Conservation (phyloP, 2,113 vertebrate genomes). For the Passer domesticus region DNA sequence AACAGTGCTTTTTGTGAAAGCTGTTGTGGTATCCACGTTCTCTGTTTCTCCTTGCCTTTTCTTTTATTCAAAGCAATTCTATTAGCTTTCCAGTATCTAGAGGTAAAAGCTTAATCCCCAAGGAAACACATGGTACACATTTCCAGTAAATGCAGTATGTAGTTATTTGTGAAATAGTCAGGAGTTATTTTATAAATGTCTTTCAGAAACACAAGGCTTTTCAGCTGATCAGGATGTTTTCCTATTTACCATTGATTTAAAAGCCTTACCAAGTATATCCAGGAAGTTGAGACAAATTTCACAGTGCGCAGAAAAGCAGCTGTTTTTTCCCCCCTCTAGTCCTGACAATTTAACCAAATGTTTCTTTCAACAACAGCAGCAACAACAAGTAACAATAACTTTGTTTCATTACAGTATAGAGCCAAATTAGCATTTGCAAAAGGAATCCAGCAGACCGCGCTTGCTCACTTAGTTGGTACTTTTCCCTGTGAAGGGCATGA, state of each 20-base stretch:
- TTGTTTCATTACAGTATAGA: slow-evolving; percentile 39
- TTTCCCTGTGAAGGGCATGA: slow-evolving; percentile 40
- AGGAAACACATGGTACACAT: neutral
- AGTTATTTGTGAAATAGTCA: slow-evolving; percentile 54
- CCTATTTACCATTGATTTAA: slow-evolving; percentile 61
- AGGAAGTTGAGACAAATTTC: slow-evolving; percentile 64
- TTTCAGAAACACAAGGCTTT: slow-evolving; percentile 58
- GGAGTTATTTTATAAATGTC: slow-evolving; percentile 50
- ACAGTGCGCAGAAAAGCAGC: slow-evolving; percentile 49
- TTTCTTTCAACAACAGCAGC: slow-evolving; percentile 50
- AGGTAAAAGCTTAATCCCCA: neutral
- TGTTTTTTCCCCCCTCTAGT: neutral
- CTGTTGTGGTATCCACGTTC: neutral
- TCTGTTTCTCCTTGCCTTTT: neutral
- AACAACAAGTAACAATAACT: neutral
- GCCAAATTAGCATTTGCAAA: neutral
- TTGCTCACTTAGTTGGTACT: neutral
- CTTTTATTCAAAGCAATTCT: neutral
- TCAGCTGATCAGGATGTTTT: slow-evolving; percentile 51
- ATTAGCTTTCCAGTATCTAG: slow-evolving; percentile 5
- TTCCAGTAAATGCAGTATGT: neutral
- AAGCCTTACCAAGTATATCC: slow-evolving; percentile 62
- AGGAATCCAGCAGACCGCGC: slow-evolving; percentile 19
- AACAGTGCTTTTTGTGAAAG: neutral
- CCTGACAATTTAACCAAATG: slow-evolving; percentile 48